A percentile compares a stretch with the other conserved stretches of the same genome.
phyloP scores from a whole-genome alignment of 2,797 vertebrate species.

The Anas capensis region DNA sequence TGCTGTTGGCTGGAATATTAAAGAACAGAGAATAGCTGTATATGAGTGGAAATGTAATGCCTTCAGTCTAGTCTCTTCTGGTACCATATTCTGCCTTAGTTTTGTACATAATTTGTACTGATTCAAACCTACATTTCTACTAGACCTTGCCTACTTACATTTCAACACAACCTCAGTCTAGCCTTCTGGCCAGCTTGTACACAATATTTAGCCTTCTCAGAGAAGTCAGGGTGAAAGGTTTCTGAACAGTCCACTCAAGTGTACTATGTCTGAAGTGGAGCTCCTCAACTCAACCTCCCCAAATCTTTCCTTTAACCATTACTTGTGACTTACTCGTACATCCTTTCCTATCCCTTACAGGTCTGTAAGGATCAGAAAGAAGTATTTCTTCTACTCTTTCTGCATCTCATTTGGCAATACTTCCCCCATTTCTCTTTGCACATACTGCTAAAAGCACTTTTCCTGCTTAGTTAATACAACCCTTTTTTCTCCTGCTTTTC shows the following conservation, averaged over 20 bases:
- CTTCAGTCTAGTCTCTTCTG: not conserved
- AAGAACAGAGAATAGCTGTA: not conserved
- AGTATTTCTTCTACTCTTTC: not conserved
- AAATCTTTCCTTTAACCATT: not conserved
- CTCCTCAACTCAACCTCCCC: not conserved
- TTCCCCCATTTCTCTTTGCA: not conserved
- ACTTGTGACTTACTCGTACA: not conserved
- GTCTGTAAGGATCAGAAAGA: not conserved
- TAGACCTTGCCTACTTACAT: not conserved
- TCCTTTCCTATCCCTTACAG: not conserved
- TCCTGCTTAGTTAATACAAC: not conserved
- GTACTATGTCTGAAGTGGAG: not conserved
- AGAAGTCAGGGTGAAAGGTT: not conserved
- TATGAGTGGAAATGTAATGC: not conserved
- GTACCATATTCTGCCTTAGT: not conserved
- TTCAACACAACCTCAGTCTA: not conserved
- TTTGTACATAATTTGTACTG: not conserved
- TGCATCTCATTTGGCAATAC: not conserved
- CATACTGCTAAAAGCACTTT: not conserved
- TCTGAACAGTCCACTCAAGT: not conserved
- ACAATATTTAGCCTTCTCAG: not conserved
- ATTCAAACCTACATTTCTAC: not conserved
- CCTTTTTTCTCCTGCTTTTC: not conserved
- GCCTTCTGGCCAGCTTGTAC: not conserved
- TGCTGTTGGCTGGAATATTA: slow-evolving; percentile 20